Base-by-base conservation (phyloP, 1,140 invertebrate species). In the Drosophila lini region DNA sequence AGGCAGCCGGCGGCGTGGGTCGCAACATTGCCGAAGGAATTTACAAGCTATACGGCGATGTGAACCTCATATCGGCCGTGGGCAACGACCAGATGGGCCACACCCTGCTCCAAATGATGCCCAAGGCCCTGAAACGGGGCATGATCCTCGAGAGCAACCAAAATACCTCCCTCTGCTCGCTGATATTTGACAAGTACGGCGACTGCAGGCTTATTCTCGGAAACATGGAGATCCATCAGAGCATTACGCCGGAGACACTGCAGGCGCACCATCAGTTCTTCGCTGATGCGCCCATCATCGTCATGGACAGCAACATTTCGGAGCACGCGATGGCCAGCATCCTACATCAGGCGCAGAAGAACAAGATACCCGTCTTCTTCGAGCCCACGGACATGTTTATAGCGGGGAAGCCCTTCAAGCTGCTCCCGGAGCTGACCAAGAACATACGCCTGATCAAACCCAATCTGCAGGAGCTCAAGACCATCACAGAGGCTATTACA, bases 1-100 rank as follows among this genome's bases (percentile, higher is more conserved):
- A 94, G 63, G 94, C 94, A 42, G 95, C 94, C 13, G 98, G 98
- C 4, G 98, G 98, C 11, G 98, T 99, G 0, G 98, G 95, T 0
- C 94, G 98, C 36, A 99, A 99, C 88, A 94, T 99, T n/a, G 96
- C 97, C 0, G 97, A 98, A 75, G 96, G 96, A 47, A 92, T 99
- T 9, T 94, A 94, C 56, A 95, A 96, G 76, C 93, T 99, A 6
- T 95, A 95, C 19, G 93, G 93, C 7, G 89, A 93, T 3, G 94
- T 95, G 0, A 93, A 95, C 48, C 94, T 99, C 38, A 93, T 99
- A 55, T 97, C 97, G 0, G 95, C 96, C 2, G 93, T 99, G 44
- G 98, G 97, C 0, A 93, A 95, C 47, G 97, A 98, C 92, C 85
- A 93, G 63, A 61, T 91, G 59, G 94, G 94, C 8, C 61, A 93